Percentiles rank a stretch among this genome's conserved stretches.
phyloP scores from a whole-genome alignment of 2,797 vertebrate genomes.

The Alcedo atthis region DNA sequence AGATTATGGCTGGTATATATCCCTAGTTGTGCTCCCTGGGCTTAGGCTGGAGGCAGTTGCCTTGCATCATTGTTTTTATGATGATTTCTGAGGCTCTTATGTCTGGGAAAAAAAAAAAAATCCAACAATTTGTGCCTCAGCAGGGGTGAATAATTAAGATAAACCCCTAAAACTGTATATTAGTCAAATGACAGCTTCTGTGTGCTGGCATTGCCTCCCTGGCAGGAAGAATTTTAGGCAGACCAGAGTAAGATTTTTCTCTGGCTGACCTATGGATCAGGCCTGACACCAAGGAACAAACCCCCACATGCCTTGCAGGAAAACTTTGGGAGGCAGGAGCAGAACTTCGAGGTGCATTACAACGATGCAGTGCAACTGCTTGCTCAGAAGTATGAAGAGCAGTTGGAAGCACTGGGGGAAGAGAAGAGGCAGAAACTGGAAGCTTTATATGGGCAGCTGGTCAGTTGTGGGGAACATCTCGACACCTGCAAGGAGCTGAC shows the following conservation, averaged over 20 bases:
- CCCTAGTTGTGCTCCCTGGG: neutral
- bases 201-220: neutral
- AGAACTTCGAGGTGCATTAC: constrained; percentile 93
- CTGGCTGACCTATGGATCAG: neutral
- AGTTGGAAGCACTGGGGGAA: constrained; percentile 82
- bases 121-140: neutral
- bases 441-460: constrained; percentile 87
- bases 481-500: constrained; percentile 91
- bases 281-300: neutral
- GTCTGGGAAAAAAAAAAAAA: neutral
- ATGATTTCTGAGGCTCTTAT: neutral
- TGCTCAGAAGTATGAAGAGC: constrained; percentile 87
- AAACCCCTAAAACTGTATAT: neutral
- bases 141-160: neutral
- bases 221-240: neutral
- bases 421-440: constrained; percentile 92
- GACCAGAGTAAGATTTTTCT: neutral
- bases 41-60: neutral
- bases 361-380: constrained; percentile 90
- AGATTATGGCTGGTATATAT: neutral
- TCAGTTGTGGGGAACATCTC: constrained; percentile 87
- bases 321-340: constrained; percentile 92
- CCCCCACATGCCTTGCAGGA: constrained; percentile 81
- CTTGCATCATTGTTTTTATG: neutral
- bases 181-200: neutral